Conservation (phyloP, 2,888 invertebrate species). For the Cataglyphis rosenhaueri region DNA sequence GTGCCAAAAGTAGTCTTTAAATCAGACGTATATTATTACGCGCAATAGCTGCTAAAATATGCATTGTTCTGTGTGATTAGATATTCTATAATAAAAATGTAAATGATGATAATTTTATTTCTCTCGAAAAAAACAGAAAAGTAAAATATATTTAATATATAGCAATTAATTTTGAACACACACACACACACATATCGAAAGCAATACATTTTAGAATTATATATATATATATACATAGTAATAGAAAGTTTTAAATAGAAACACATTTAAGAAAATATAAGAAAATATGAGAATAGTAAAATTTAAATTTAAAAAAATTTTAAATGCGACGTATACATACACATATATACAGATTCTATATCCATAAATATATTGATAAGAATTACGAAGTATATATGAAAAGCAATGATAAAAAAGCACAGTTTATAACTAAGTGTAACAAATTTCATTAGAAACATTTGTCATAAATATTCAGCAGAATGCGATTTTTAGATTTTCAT, state of each 20-base stretch:
- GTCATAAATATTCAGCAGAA: background rate
- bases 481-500: background rate
- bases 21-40: background rate
- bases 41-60: background rate
- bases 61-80: slow-evolving; percentile 6
- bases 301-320: background rate
- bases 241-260: slow-evolving; percentile 11
- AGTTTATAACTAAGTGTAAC: background rate
- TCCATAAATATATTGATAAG: slow-evolving; percentile 27
- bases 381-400: slow-evolving; percentile 38
- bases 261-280: slow-evolving; percentile 9
- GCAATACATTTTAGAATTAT: slow-evolving; percentile 24
- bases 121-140: background rate
- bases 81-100: slow-evolving; percentile 12
- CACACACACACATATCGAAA: background rate
- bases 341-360: background rate
- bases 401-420: slow-evolving; percentile 4
- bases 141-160: background rate
- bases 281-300: background rate
- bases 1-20: slow-evolving; percentile 4
- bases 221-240: background rate
- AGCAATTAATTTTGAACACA: background rate
- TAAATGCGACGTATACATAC: background rate
- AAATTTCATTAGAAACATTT: slow-evolving; percentile 29
- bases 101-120: slow-evolving; percentile 6